phyloP scores from a whole-genome alignment of 2,888 invertebrate species.

The Rhorus exstirpatorius region DNA sequence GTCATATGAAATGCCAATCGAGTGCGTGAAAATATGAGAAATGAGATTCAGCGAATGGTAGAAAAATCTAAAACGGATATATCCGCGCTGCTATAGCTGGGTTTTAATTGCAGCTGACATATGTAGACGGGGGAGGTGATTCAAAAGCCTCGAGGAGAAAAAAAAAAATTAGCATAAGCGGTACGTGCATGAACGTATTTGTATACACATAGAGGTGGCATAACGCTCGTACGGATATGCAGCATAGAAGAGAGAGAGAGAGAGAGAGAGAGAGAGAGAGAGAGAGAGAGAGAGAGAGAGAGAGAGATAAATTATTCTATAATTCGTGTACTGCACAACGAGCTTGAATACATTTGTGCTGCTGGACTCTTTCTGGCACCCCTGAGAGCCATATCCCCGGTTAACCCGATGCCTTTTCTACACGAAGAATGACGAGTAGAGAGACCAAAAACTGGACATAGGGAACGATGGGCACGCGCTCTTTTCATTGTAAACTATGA shows the following conservation, averaged over 20 bases:
- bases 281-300: too few species aligned
- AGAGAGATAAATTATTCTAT: slow-evolving; percentile 38
- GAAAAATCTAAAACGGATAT: not conserved
- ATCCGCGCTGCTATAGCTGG: not conserved
- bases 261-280: too few species aligned
- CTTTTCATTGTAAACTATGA: slow-evolving; percentile 51
- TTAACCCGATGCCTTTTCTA: slow-evolving; percentile 49
- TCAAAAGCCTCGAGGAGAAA: slow-evolving; percentile 71
- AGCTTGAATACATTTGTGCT: slow-evolving; percentile 43
- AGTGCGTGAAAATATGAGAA: slow-evolving; percentile 5
- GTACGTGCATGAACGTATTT: slow-evolving; percentile 34
- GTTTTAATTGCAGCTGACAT: slow-evolving; percentile 39
- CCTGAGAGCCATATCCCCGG: slow-evolving; percentile 12
- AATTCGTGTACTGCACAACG: slow-evolving; percentile 48
- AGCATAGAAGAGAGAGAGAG: slow-evolving; percentile 14
- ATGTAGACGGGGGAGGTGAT: slow-evolving; percentile 55
- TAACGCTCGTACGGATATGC: not conserved
- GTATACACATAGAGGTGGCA: not conserved
- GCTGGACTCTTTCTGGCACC: slow-evolving; percentile 45
- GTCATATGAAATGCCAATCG: slow-evolving; percentile 4
- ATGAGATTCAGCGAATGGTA: slow-evolving; percentile 1
- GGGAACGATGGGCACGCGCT: slow-evolving; percentile 52
- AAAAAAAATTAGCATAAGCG: slow-evolving; percentile 80
- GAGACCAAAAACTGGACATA: slow-evolving; percentile 16
- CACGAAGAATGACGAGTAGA: slow-evolving; percentile 39